Base-by-base conservation (phyloP, 2,113 vertebrate genomes). In the Uria lomvia region DNA sequence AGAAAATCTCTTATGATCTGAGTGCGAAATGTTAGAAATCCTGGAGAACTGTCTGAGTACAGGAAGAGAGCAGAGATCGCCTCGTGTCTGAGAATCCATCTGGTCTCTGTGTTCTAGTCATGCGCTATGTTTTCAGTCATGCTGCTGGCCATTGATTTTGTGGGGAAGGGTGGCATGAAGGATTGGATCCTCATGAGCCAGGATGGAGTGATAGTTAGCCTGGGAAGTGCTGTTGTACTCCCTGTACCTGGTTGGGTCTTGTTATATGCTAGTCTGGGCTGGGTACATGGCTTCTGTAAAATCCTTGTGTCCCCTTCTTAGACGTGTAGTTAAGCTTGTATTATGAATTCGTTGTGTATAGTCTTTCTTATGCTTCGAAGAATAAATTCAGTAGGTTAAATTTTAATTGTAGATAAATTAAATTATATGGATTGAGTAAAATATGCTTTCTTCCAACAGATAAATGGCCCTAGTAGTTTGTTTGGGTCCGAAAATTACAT, bases 401-500 rank as follows among this genome's bases (percentile, higher is more conserved):
- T 50, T 75, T 50, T 78, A 85, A 36, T 56, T 89, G 24, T 49
- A 67, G 29, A 45, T 34, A 40, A 91, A 43, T 36, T 49, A 42
- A 34, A 30, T 80, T 42, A 23, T 32, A 8, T 40, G 8, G 24
- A 65, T 95, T 2, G 6, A 85, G 32, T 94, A 88, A 93, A 94
- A 76, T 59, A 50, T 2, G 4, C 42, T 93, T 95, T 92, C 53
- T 89, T 90, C 63, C 95, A 96, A 73, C 98, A 99, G 99, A 96
- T 99, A 84, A 98, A 98, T 85, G 98, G 98, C 85, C 98, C 96
- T 72, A 96, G 98, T 58, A 97, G 96, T 76, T 98, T 98, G 16
- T 97, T 98, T 95, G 94, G 96, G 27, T 97, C 97, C 3, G 98
- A 98, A 88, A 98, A 98, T 96, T 98, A 99, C 92, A 97, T 99